Evolutionary conservation across 2,888 invertebrate genomes (phyloP).

Genomic region (Charanyca ferruginea): DNA sequence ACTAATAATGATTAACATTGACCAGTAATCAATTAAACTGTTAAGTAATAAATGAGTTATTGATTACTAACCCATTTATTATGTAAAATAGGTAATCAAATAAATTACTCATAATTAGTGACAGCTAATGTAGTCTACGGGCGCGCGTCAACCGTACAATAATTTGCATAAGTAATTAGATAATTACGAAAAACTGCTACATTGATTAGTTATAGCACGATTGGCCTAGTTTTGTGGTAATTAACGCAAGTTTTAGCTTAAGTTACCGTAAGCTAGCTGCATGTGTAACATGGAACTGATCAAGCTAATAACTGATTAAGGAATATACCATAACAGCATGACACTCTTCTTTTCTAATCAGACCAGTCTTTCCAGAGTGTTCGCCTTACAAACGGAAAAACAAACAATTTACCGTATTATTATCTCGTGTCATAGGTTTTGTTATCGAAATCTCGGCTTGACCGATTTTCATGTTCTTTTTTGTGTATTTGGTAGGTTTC

Average conservation of each 20-base stretch:
- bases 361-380: no score
- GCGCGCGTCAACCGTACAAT: conserved; percentile 30
- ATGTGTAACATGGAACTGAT: conserved; percentile 2
- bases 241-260: conserved; percentile 4
- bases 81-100: conserved; percentile 34
- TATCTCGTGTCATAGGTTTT: no score
- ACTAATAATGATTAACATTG: conserved; percentile 16
- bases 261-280: conserved; percentile 27
- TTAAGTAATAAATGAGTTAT: conserved; percentile 23
- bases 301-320: background rate
- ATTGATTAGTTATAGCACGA: conserved; percentile 23
- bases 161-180: conserved; percentile 35
- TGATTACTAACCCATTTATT: conserved; percentile 45
- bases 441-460: no score
- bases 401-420: no score
- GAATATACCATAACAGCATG: no score
- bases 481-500: no score
- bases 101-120: conserved; percentile 38
- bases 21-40: conserved; percentile 42
- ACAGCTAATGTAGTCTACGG: conserved; percentile 7
- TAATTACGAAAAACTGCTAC: conserved; percentile 40
- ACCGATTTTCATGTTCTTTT: no score
- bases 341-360: no score
- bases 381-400: no score
- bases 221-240: background rate